Base-by-base conservation (phyloP, 2,113 vertebrate species). In the Nibea albiflora region DNA sequence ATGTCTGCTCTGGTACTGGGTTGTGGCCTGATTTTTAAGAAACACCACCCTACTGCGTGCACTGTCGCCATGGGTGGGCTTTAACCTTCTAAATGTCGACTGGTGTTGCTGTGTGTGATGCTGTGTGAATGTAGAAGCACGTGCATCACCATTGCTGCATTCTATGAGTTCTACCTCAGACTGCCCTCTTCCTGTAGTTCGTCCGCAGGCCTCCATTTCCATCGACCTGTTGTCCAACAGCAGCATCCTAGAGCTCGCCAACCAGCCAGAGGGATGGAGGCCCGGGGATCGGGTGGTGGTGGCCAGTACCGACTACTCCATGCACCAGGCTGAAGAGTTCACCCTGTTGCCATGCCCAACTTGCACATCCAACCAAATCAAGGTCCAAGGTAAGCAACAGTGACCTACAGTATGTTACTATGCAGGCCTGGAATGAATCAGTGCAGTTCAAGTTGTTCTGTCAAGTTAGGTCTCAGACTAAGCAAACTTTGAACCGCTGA, bases 251-350 rank as follows among this genome's bases (percentile, higher is more conserved):
- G 93, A 97, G 86, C 97, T 99, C 52, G 96, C 95, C 0, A 97
- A 99, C 42, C 95, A 95, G 67, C 96, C 98, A 26, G 84, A 76
- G 24, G 94, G 97, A 19, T 99, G 98, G 98, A 80, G 85, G 19
- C 69, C 96, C 0, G 95, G 96, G 61, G 97, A 98, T 58, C 94
- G 90, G 42, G 94, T 99, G 22, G 96, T 99, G 76, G 94, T 99
- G 0, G 95, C 98, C 15, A 99, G 98, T 80, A 99, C 98, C 0
- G 98, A 99, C 88, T 99, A 97, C 78, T 98, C 97, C 0, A 99
- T 99, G 98, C 94, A 98, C 92, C 98, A 99, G 84, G 94, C 98
- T 0, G 98, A 99, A 70, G 97, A 98, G 87, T 99, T 99, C 84
- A 96, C 94, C 0, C 92, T 99, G 4, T 90, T 99, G 66, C 94